Conservation (phyloP, 1,140 invertebrate species). For the Frieseomelitta varia region DNA sequence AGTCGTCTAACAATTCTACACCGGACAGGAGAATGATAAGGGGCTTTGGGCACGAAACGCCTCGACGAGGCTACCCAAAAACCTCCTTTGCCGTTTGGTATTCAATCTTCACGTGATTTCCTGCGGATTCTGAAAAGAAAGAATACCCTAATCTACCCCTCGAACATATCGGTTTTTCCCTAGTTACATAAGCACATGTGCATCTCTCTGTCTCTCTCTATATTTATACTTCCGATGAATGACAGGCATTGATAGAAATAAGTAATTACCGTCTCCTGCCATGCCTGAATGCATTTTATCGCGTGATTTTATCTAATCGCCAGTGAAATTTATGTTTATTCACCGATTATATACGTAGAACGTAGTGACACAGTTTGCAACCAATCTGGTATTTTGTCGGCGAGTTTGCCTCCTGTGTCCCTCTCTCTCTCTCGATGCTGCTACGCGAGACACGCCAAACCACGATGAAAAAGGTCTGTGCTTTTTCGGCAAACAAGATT, state of each 20-base stretch:
- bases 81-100: neutral
- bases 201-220: neutral
- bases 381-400: conserved; percentile 27
- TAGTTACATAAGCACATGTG: neutral
- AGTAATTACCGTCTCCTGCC: neutral
- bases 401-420: neutral
- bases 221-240: neutral
- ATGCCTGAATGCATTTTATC: neutral
- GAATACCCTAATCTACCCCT: neutral
- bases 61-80: conserved; percentile 16
- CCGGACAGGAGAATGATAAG: conserved; percentile 89
- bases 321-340: conserved; percentile 32
- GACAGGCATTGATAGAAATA: neutral
- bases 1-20: conserved; percentile 84
- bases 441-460: neutral
- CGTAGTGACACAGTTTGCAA: conserved; percentile 3
- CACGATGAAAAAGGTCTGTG: neutral
- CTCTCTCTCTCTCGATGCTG: too few species aligned
- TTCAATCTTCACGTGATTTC: neutral
- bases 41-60: conserved; percentile 82
- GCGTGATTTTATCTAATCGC: conserved; percentile 39
- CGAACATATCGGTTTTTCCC: neutral
- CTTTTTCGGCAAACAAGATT: conserved; percentile 60
- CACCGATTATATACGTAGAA: conserved; percentile 36
- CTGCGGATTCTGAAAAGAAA: neutral